phyloP scores from a whole-genome alignment of 2,797 vertebrate genomes.

The Micrastur ruficollis region DNA sequence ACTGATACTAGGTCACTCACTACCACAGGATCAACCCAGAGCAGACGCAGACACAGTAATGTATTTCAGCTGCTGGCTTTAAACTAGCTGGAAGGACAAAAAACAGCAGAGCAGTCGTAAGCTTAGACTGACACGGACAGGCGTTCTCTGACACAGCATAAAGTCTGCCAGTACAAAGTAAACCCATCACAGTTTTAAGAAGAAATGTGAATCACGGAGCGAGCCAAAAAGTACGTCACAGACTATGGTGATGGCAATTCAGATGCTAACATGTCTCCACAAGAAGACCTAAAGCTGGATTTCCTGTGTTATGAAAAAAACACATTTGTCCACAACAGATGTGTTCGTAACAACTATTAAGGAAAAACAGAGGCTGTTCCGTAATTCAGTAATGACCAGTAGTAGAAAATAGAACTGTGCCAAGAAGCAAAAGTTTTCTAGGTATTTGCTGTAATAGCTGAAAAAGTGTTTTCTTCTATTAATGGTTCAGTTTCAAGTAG shows the following conservation, averaged over 20 bases:
- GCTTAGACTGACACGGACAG: not conserved
- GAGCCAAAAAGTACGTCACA: not conserved
- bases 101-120: not conserved
- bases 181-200: not conserved
- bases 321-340: not conserved
- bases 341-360: not conserved
- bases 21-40: not conserved
- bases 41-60: not conserved
- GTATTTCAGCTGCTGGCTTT: not conserved
- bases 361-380: not conserved
- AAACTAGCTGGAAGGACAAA: not conserved
- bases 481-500: not conserved
- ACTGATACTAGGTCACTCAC: not conserved
- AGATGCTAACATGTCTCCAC: not conserved
- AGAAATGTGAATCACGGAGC: not conserved
- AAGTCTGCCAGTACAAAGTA: not conserved
- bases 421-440: not conserved
- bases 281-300: not conserved
- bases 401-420: not conserved
- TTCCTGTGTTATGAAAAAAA: not conserved
- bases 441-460: not conserved
- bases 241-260: accelerated
- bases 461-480: not conserved
- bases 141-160: not conserved
- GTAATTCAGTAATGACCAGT: not conserved